These are phyloP conservation scores for Triplophysa siluroides DNA, from an alignment of 2,113 vertebrate genomes.

Conservation along the genomic window DNA sequence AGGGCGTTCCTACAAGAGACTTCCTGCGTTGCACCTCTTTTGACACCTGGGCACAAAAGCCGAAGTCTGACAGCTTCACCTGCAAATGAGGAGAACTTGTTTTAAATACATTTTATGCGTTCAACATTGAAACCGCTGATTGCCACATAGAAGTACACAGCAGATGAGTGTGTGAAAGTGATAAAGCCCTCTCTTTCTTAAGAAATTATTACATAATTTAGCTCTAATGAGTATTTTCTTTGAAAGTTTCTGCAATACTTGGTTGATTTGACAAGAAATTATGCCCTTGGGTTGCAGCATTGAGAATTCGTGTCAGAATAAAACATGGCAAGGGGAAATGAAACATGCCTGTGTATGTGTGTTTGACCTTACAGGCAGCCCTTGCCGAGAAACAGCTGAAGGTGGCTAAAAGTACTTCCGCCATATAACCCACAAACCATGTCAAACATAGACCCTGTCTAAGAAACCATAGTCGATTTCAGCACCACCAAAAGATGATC, in stretches of 20 bases:
- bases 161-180: constrained; percentile 4
- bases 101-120: neutral
- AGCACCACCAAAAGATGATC: neutral
- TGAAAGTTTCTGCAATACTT: constrained; percentile 28
- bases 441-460: constrained; percentile 4
- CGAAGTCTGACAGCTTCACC: constrained; percentile 96
- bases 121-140: neutral
- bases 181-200: neutral
- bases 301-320: neutral
- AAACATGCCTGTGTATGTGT: constrained; percentile 16
- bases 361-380: neutral
- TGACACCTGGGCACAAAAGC: constrained; percentile 74
- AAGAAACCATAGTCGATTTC: constrained; percentile 9
- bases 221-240: neutral
- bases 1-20: constrained; percentile 59
- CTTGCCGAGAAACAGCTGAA: constrained; percentile 49
- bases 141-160: neutral
- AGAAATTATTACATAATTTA: constrained; percentile 1
- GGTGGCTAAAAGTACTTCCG: constrained; percentile 42
- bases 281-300: too few relatives aligned
- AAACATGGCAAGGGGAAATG: constrained; percentile 43
- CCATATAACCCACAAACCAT: constrained; percentile 10
- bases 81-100: constrained; percentile 55
- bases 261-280: neutral
- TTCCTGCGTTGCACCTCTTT: constrained; percentile 57